phyloP scores from a whole-genome alignment of 1,140 invertebrate genomes.

The Thaumatotibia leucotreta region DNA sequence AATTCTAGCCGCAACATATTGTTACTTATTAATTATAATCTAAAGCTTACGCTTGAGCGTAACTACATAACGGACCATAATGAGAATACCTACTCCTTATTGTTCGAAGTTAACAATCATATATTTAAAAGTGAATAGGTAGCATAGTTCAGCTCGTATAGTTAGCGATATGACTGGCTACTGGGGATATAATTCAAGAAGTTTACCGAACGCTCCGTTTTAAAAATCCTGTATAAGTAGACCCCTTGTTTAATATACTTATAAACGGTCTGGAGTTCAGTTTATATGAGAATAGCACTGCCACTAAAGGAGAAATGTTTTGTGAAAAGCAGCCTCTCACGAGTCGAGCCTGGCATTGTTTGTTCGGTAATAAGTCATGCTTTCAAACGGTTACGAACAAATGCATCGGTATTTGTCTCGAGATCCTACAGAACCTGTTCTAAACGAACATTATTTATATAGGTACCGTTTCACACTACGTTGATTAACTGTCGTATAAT shows the following conservation, averaged over 20 bases:
- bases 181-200: constrained; percentile 15
- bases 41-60: too few relatives aligned
- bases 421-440: constrained; percentile 3
- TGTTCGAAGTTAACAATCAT: constrained; percentile 34
- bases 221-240: not conserved
- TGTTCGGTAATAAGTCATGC: constrained; percentile 48
- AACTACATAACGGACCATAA: constrained; percentile 3
- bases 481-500: constrained; percentile 1
- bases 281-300: not conserved
- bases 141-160: constrained; percentile 16
- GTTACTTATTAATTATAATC: not conserved
- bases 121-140: constrained; percentile 41
- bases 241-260: not conserved
- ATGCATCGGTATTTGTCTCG: constrained; percentile 20
- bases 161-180: constrained; percentile 20
- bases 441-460: constrained; percentile 11
- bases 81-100: constrained; percentile 16
- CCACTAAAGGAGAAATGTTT: not conserved
- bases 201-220: not conserved
- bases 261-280: not conserved
- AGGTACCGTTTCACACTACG: constrained; percentile 9
- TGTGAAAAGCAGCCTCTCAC: not conserved
- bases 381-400: constrained; percentile 33
- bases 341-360: constrained; percentile 34
- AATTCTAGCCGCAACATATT: not conserved